Conservation (phyloP, 2,113 vertebrate genomes). For the Candoia aspera region DNA sequence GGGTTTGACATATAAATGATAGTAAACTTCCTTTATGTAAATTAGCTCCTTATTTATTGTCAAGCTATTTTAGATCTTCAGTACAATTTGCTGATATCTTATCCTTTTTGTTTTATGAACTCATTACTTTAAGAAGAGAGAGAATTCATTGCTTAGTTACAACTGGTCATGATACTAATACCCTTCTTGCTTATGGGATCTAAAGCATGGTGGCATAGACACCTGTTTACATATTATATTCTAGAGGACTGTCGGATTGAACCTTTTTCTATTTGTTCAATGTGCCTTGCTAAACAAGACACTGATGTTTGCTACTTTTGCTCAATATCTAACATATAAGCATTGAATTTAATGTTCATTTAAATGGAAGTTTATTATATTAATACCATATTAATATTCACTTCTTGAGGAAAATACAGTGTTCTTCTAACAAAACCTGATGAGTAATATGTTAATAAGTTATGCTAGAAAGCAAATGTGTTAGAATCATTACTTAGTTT, state of each 20-base stretch:
- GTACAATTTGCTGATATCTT: background rate
- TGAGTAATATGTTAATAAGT: slow-evolving; percentile 8
- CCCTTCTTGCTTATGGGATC: background rate
- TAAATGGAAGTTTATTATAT: no score
- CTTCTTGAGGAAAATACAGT: background rate
- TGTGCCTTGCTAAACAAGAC: background rate
- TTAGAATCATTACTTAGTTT: background rate
- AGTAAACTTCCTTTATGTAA: no score
- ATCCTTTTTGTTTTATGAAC: background rate
- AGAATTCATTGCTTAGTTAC: background rate
- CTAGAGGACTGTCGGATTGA: background rate
- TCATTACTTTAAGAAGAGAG: background rate
- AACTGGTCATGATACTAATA: background rate
- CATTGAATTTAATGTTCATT: background rate
- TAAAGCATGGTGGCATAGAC: background rate
- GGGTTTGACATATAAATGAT: no score
- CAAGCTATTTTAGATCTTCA: background rate
- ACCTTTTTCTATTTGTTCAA: background rate
- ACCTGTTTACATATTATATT: background rate
- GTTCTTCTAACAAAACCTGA: background rate
- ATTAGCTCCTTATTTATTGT: no score
- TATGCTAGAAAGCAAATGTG: slow-evolving; percentile 16
- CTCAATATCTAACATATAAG: background rate
- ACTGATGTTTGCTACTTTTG: background rate
- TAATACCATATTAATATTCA: background rate